phyloP scores from a whole-genome alignment of 2,797 vertebrate genomes.

The Parotocinclus haroldoi region DNA sequence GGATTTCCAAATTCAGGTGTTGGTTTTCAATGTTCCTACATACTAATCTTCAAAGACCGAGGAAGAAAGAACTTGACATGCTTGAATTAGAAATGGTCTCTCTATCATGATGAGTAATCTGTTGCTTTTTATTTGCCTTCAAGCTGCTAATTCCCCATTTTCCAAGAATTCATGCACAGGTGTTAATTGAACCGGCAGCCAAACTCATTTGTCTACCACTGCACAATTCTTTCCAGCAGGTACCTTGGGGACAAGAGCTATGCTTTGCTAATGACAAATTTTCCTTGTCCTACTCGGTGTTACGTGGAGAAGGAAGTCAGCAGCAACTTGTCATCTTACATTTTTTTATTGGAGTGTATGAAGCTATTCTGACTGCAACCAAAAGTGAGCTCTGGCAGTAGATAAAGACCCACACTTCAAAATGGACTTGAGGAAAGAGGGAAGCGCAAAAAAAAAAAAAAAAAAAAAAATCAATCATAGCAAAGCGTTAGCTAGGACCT shows the following conservation, averaged over 20 bases:
- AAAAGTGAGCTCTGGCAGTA: background rate
- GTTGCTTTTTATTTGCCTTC: constrained; percentile 7
- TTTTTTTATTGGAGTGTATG: background rate
- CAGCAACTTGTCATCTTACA: constrained; percentile 8
- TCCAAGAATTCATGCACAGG: constrained; percentile 23
- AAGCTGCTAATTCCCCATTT: constrained; percentile 23
- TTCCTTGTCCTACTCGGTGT: constrained; percentile 16
- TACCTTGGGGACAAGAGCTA: too few species aligned
- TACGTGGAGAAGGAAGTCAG: constrained; percentile 3
- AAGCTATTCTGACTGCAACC: constrained; percentile 9
- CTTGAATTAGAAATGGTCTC: background rate
- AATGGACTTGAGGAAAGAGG: constrained; percentile 2
- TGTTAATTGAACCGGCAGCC: constrained; percentile 31
- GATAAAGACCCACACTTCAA: constrained; percentile 29
- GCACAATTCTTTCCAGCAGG: too few species aligned
- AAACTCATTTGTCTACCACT: background rate
- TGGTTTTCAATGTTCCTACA: too few species aligned
- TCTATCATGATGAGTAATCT: constrained; percentile 9
- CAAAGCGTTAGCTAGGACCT: background rate
- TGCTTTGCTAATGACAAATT: constrained; percentile 22
- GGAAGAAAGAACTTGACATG: background rate
- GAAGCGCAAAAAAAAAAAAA: too few species aligned
- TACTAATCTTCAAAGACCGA: too few species aligned
- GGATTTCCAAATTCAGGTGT: too few species aligned
- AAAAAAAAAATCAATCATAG: constrained; percentile 26